phyloP scores from a whole-genome alignment of 2,888 invertebrate species.

The Acanthopleura granulata region DNA sequence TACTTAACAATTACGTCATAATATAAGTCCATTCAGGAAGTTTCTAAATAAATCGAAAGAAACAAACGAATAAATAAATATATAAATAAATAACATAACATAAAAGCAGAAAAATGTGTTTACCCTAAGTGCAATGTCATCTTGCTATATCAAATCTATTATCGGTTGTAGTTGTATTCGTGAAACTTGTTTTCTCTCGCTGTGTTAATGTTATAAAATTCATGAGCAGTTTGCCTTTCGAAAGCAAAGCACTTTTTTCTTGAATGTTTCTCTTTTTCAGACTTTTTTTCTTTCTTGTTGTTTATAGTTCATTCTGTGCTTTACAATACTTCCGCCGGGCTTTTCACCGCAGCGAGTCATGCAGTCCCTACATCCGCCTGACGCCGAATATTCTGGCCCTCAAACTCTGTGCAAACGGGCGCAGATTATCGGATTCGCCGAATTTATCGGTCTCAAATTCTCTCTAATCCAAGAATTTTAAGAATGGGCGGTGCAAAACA shows the following conservation, averaged over 20 bases:
- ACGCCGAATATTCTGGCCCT: background rate
- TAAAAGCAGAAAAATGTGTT: too few species aligned
- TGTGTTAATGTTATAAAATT: slow-evolving; percentile 1
- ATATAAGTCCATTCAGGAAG: too few species aligned
- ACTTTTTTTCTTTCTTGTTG: too few species aligned
- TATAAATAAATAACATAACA: too few species aligned
- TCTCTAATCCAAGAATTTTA: slow-evolving; percentile 9
- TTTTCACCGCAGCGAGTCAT: background rate
- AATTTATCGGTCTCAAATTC: slow-evolving; percentile 17
- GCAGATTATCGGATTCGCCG: slow-evolving; percentile 5
- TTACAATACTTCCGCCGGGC: background rate
- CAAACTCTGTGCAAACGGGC: slow-evolving; percentile 5
- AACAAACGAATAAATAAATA: too few species aligned
- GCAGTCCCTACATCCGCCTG: background rate
- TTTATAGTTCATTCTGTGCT: too few species aligned
- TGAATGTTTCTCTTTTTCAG: background rate
- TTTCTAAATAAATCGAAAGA: too few species aligned
- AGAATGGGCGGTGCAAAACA: slow-evolving; percentile 16
- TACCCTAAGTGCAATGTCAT: too few species aligned
- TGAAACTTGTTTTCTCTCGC: background rate
- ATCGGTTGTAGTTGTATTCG: too few species aligned
- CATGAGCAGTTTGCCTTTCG: background rate
- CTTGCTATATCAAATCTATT: too few species aligned
- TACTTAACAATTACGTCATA: too few species aligned
- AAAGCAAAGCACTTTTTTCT: background rate